Evolutionary conservation across 2,888 invertebrate species (phyloP).

Genomic region (Drosophila histrio): DNA sequence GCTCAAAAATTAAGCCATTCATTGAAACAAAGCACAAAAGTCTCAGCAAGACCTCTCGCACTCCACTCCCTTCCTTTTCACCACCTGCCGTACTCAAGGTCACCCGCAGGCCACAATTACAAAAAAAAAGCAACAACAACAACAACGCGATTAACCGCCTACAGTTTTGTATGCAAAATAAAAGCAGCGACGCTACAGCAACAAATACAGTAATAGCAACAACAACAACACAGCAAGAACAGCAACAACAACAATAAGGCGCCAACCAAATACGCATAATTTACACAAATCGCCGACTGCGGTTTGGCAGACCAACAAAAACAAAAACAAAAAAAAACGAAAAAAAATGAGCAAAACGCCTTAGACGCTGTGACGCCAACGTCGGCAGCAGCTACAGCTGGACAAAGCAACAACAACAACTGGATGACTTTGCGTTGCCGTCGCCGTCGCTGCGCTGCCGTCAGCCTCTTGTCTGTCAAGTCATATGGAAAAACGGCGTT

Average conservation of each 20-base stretch:
- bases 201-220: conserved; percentile 11
- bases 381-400: conserved; percentile 18
- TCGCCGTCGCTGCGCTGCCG: conserved; percentile 33
- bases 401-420: conserved; percentile 33
- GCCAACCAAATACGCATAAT: conserved; percentile 65
- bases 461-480: conserved; percentile 78
- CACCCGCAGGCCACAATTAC: conserved; percentile 21
- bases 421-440: conserved; percentile 56
- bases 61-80: neutral
- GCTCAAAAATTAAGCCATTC: neutral
- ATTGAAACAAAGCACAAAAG: neutral
- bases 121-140: conserved; percentile 19
- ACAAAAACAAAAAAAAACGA: conserved; percentile 18
- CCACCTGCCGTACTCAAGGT: conserved; percentile 36
- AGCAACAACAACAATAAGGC: conserved; percentile 10
- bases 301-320: conserved; percentile 35
- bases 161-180: conserved; percentile 75
- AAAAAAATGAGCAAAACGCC: conserved; percentile 25
- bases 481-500: conserved; percentile 84
- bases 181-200: conserved; percentile 53
- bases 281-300: conserved; percentile 56
- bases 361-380: conserved; percentile 54
- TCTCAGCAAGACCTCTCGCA: conserved; percentile 11
- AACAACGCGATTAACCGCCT: conserved; percentile 44
- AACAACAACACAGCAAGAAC: conserved; percentile 20